Evolutionary conservation across 2,797 vertebrate genomes (phyloP), one percentile per base, ranked within the genome.

Genomic region (Enoplosus armatus): DNA sequence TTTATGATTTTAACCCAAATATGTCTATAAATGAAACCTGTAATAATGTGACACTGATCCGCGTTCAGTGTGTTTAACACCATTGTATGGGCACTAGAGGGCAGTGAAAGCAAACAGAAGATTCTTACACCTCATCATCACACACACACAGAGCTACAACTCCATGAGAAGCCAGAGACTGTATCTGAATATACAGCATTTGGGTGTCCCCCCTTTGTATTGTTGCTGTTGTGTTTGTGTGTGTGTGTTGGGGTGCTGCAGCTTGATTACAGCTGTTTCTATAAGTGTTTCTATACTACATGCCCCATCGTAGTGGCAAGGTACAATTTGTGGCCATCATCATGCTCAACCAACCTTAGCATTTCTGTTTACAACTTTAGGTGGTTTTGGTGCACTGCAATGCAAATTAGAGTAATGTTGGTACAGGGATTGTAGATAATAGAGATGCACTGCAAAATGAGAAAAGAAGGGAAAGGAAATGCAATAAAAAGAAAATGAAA

Each of bases 61-160:
- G 47, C 11, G 8, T 47, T 39, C 12, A 53, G 8, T 48, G 27
- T 27, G 31, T 31, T 48, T 77, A 69, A 29, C 2, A 56, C 58
- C 4, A 18, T 7, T 16, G 6, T 26, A 14, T 1, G 4, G n/a
- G 20, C 93, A 89, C 89, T 79, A 91, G 93, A 85, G 86, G 89
- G 89, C 78, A 89, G 67, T 86, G 48, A 50, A 65, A 47, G 55
- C 86, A 71, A 85, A 85, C 64, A 62, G 3, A 77, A 85, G 2
- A 72, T 48, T 18, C 14, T 27, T 22, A 18, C n/a, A 24, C 24
- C 1, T 18, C 6, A 11, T 2, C 24, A 16, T 20, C 2, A 56
- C 18, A 68, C 15, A 33, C 8, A 22, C 20, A 22, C 15, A 48
- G 0, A 22, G 6, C 5, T n/a, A 37, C 5, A 29, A 54, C 27